Conservation (phyloP, 2,113 vertebrate genomes). For the Thamnophis sirtalis region DNA sequence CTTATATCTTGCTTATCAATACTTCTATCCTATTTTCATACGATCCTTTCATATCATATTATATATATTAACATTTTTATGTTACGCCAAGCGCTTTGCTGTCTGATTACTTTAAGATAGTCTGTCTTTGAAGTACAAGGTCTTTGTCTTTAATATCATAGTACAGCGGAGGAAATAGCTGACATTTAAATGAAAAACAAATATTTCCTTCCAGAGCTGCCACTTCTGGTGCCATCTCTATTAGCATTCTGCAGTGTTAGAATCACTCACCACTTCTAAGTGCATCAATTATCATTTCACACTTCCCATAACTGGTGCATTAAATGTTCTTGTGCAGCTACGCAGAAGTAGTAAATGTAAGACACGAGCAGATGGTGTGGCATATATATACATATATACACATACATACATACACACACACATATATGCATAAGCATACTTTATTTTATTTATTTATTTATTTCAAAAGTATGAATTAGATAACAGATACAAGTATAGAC, state of each 20-base stretch:
- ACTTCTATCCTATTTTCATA: neutral
- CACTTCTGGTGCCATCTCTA: neutral
- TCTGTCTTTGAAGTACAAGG: neutral
- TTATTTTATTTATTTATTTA: too few species aligned
- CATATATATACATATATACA: neutral
- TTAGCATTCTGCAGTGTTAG: neutral
- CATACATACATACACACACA: neutral
- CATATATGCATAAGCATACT: neutral
- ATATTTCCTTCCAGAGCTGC: neutral
- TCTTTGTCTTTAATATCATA: neutral
- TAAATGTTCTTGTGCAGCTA: neutral
- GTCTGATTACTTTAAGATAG: neutral
- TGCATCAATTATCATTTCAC: neutral
- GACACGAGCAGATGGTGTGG: neutral
- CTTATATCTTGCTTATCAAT: neutral
- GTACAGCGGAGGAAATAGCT: neutral
- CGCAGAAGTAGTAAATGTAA: neutral
- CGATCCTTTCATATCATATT: neutral
- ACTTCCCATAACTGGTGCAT: neutral
- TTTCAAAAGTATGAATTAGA: too few species aligned
- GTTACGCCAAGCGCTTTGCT: neutral
- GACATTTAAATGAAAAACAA: neutral
- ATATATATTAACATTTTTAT: neutral
- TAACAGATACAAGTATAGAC: too few species aligned
- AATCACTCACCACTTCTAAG: neutral